phyloP scores from a whole-genome alignment of 2,797 vertebrate species.

The Ibycter americanus region DNA sequence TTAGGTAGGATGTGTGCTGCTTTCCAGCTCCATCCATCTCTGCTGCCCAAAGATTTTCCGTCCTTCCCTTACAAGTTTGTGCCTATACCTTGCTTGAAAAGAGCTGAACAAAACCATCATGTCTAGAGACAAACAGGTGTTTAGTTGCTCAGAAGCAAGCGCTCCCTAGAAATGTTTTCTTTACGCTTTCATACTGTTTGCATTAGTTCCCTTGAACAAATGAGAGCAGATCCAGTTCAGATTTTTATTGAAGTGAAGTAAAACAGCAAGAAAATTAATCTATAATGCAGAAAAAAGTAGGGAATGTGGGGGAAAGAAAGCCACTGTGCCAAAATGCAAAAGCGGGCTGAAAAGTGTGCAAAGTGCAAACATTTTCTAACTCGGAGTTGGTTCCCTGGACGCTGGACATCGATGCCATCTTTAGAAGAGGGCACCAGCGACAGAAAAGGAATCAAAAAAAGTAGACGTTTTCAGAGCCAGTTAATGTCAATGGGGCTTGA shows the following conservation, averaged over 20 bases:
- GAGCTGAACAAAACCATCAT: not conserved
- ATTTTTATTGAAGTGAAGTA: not conserved
- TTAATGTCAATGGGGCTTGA: not conserved
- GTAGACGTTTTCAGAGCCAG: not conserved
- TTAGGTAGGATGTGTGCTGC: not conserved
- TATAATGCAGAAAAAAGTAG: not conserved
- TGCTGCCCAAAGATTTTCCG: not conserved
- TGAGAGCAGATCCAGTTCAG: not conserved
- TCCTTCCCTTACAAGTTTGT: not conserved
- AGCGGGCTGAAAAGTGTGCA: not conserved
- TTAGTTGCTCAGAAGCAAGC: not conserved
- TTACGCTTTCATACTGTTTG: not conserved
- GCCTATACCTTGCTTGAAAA: not conserved
- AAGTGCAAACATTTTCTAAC: not conserved
- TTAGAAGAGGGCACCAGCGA: not conserved
- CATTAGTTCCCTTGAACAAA: not conserved
- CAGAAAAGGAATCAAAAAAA: not conserved
- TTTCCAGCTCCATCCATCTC: not conserved
- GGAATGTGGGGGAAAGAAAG: not conserved
- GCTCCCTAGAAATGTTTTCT: not conserved
- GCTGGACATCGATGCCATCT: fast-evolving
- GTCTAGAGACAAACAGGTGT: not conserved
- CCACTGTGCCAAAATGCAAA: not conserved
- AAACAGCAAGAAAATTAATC: not conserved
- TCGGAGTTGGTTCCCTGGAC: not conserved